A percentile compares a stretch with the other conserved stretches of the same genome.
phyloP scores from a whole-genome alignment of 64 coral and sea anemone species.

The Montipora cactus region DNA sequence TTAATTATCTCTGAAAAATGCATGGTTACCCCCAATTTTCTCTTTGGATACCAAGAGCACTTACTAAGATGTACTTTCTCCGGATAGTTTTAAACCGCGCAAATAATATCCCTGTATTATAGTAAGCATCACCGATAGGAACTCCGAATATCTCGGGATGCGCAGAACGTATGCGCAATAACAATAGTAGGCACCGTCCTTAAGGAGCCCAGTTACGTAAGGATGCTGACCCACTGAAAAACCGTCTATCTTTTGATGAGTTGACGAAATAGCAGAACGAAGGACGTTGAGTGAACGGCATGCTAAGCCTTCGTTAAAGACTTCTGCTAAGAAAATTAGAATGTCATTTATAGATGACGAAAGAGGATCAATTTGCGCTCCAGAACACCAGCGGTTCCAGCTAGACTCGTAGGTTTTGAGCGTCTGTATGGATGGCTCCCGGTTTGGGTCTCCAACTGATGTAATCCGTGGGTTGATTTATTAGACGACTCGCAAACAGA shows the following conservation, averaged over 20 bases:
- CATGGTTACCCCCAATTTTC: too few relatives aligned
- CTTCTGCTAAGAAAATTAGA: slow-evolving; percentile 18
- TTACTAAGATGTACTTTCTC: too few relatives aligned
- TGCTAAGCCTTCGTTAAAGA: slow-evolving; percentile 3
- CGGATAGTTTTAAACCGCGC: too few relatives aligned
- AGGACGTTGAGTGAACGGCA: slow-evolving; percentile 27
- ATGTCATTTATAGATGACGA: slow-evolving; percentile 23
- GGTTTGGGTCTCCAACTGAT: slow-evolving; percentile 59
- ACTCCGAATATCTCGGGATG: too few relatives aligned
- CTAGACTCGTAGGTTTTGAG: slow-evolving; percentile 25
- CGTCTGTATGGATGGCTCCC: slow-evolving; percentile 30
- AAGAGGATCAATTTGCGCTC: slow-evolving; percentile 35
- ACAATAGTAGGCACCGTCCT: too few relatives aligned
- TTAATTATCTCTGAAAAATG: too few relatives aligned
- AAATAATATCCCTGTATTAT: too few relatives aligned
- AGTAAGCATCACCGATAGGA: too few relatives aligned
- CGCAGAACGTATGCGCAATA: too few relatives aligned
- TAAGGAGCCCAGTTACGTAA: not conserved
- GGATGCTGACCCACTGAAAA: slow-evolving; percentile 25
- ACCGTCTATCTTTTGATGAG: slow-evolving; percentile 46
- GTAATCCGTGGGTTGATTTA: slow-evolving; percentile 9
- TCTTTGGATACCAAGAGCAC: too few relatives aligned
- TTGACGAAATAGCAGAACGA: slow-evolving; percentile 60
- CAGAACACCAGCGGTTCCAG: not conserved
- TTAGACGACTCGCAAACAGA: slow-evolving; percentile 35